Conservation (phyloP, 2,888 invertebrate species). For the Erebia palarica region DNA sequence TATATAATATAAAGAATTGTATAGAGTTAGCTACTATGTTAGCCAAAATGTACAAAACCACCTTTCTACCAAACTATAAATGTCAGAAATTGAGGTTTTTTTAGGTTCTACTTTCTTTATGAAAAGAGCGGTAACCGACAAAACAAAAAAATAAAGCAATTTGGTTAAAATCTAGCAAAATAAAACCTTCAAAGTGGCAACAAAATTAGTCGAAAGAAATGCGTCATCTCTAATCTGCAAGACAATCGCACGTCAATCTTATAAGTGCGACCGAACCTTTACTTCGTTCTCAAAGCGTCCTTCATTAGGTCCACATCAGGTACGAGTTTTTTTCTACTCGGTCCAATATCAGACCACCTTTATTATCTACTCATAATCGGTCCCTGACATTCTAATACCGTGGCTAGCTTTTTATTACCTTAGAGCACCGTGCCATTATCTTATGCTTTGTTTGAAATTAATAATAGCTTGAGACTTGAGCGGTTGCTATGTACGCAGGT, state of each 20-base stretch:
- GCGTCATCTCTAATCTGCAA: neutral
- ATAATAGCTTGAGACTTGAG: constrained; percentile 31
- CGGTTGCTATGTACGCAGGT: constrained; percentile 19
- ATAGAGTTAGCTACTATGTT: too few relatives aligned
- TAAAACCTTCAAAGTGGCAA: neutral
- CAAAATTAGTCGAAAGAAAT: neutral
- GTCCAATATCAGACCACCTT: constrained; percentile 54
- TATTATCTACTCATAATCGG: constrained; percentile 61
- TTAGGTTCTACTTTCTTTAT: neutral
- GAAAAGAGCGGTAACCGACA: neutral
- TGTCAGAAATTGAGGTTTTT: too few relatives aligned
- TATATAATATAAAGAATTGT: too few relatives aligned
- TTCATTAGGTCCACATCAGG: constrained; percentile 70
- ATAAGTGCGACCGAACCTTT: neutral
- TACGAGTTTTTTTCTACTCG: constrained; percentile 67
- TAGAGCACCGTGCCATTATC: constrained; percentile 29
- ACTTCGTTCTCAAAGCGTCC: constrained; percentile 49
- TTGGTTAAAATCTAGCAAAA: too few relatives aligned
- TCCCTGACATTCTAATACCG: constrained; percentile 50
- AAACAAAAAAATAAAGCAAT: too few relatives aligned
- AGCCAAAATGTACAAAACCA: too few relatives aligned
- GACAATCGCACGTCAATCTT: neutral
- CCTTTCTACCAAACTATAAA: too few relatives aligned
- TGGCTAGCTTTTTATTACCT: constrained; percentile 58
- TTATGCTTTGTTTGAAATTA: constrained; percentile 37